phyloP scores from a whole-genome alignment of 2,113 vertebrate genomes.

The Notechis scutatus region DNA sequence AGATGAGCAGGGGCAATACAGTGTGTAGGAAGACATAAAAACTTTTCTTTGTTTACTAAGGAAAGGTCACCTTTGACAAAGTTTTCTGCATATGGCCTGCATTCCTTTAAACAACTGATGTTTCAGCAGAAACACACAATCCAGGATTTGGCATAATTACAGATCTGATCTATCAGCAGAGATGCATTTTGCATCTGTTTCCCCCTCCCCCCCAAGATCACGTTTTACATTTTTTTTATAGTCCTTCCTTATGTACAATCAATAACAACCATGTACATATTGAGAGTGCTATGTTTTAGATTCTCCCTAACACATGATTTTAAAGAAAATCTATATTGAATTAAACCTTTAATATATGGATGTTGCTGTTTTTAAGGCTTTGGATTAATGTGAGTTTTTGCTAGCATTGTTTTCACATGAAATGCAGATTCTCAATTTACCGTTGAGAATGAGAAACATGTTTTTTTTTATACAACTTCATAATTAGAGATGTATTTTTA shows the following conservation, averaged over 20 bases:
- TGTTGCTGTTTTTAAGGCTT: neutral
- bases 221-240: neutral
- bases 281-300: neutral
- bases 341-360: neutral
- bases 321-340: neutral
- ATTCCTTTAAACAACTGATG: neutral
- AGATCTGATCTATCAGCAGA: neutral
- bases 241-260: slow-evolving; percentile 15
- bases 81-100: neutral
- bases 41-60: neutral
- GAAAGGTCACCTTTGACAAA: slow-evolving; percentile 11
- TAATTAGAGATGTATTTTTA: neutral
- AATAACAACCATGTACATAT: slow-evolving; percentile 11
- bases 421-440: neutral
- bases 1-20: neutral
- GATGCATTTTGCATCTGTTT: neutral
- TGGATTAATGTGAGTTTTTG: slow-evolving; percentile 7
- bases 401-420: neutral
- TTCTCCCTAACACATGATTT: neutral
- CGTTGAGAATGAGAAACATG: neutral
- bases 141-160: neutral
- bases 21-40: neutral
- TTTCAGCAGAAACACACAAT: slow-evolving; percentile 20
- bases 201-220: no score
- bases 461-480: neutral